Conservation (phyloP, 2,888 invertebrate genomes). For the Apodemia hepburni region DNA sequence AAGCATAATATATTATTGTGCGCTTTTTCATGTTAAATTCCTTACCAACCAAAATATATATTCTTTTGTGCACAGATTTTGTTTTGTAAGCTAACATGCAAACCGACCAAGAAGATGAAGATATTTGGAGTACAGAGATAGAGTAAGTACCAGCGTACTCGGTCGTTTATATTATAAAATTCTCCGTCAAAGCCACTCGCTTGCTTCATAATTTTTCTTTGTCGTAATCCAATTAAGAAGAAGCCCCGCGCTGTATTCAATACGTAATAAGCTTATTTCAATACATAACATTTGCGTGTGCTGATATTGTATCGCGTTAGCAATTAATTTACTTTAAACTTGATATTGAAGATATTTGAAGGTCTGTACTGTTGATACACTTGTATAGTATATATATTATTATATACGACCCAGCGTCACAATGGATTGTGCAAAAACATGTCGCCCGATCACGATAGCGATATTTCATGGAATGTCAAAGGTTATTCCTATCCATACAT, state of each 20-base stretch:
- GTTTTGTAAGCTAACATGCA: constrained; percentile 32
- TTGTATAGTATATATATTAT: no score
- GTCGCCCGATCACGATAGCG: no score
- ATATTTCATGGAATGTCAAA: no score
- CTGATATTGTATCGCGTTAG: background rate
- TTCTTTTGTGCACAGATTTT: constrained; percentile 9
- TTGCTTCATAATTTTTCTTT: constrained; percentile 9
- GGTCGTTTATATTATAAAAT: constrained; percentile 11
- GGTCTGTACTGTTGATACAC: no score
- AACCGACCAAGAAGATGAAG: constrained; percentile 42
- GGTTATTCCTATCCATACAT: no score
- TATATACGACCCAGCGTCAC: no score
- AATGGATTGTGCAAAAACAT: no score
- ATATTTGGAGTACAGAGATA: constrained; percentile 54
- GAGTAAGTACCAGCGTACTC: constrained; percentile 47
- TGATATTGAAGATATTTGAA: constrained; percentile 1
- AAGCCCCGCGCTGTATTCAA: constrained; percentile 23
- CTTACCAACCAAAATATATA: background rate
- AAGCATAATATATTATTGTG: background rate
- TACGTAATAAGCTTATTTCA: constrained; percentile 7
- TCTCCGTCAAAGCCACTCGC: constrained; percentile 13
- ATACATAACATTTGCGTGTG: constrained; percentile 1
- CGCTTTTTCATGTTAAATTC: background rate
- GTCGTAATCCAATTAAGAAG: constrained; percentile 30
- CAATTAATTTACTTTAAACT: background rate